Evolutionary conservation across 1,140 invertebrate genomes (phyloP).

Genomic region (Nasonia giraulti): DNA sequence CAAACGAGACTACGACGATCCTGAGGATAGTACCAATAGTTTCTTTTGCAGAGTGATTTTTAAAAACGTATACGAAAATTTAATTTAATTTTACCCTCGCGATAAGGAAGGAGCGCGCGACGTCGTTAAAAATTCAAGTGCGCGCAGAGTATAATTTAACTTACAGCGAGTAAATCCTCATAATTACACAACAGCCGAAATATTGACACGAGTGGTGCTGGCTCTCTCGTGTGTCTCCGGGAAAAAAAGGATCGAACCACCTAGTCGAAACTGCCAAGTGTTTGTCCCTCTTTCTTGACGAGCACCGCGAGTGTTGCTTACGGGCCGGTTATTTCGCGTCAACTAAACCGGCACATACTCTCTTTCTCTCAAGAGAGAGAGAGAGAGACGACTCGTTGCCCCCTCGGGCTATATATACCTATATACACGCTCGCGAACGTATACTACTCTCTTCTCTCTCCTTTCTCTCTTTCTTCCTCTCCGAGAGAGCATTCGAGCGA

Average conservation of each 20-base stretch:
- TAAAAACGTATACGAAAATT: too few relatives aligned
- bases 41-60: too few relatives aligned
- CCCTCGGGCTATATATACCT: neutral
- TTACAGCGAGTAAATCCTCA: neutral
- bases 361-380: neutral
- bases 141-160: neutral
- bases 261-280: too few relatives aligned
- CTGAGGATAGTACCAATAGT: neutral
- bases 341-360: slow-evolving; percentile 26
- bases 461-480: neutral
- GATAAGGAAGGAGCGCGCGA: too few relatives aligned
- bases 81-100: too few relatives aligned
- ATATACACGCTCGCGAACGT: too few relatives aligned
- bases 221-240: too few relatives aligned
- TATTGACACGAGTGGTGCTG: too few relatives aligned
- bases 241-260: too few relatives aligned
- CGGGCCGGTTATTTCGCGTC: neutral
- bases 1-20: neutral
- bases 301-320: neutral
- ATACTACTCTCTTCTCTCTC: too few relatives aligned
- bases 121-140: too few relatives aligned
- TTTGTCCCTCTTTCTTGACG: neutral
- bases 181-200: neutral
- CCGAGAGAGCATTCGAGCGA: neutral
- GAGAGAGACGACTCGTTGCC: neutral